Conservation (phyloP, 2,888 invertebrate genomes). For the Pseudanteris insignis region DNA sequence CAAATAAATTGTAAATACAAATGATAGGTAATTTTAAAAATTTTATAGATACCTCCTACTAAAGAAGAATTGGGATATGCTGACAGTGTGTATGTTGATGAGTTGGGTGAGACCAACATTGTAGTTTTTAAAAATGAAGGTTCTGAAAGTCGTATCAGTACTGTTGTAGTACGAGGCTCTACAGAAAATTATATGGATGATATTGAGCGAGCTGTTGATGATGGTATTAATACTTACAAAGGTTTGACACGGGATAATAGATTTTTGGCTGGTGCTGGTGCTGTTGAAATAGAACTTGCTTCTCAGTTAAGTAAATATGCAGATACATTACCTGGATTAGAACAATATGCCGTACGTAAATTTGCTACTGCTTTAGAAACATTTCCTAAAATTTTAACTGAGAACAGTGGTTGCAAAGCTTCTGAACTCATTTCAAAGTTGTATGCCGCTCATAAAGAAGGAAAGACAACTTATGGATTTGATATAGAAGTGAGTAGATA, state of each 20-base stretch:
- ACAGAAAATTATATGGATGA: constrained; percentile 99
- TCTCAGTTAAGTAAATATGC: constrained; percentile 86
- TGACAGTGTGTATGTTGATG: constrained; percentile 87
- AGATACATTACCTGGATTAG: constrained; percentile 91
- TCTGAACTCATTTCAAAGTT: constrained; percentile 88
- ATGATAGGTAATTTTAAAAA: too few relatives aligned
- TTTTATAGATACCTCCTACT: constrained; percentile 76
- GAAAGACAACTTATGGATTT: constrained; percentile 83
- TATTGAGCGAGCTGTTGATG: constrained; percentile 96
- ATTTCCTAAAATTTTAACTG: constrained; percentile 91
- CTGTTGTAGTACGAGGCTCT: constrained; percentile 93
- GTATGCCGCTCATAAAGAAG: constrained; percentile 92
- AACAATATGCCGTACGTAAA: constrained; percentile 96
- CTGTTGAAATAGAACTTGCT: constrained; percentile 93
- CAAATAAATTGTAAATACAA: too few relatives aligned
- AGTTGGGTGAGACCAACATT: constrained; percentile 93
- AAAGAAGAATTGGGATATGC: constrained; percentile 92
- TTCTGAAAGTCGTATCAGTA: constrained; percentile 86
- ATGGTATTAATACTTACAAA: constrained; percentile 99
- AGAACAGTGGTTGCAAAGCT: constrained; percentile 91
- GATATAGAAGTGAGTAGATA: constrained; percentile 81
- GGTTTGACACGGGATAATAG: constrained; percentile 81
- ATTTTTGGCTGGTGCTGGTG: constrained; percentile 93
- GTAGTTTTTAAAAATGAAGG: constrained; percentile 92
- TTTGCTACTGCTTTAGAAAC: constrained; percentile 89